phyloP scores from a whole-genome alignment of 2,797 vertebrate species.

The Oreochromis grahami region DNA sequence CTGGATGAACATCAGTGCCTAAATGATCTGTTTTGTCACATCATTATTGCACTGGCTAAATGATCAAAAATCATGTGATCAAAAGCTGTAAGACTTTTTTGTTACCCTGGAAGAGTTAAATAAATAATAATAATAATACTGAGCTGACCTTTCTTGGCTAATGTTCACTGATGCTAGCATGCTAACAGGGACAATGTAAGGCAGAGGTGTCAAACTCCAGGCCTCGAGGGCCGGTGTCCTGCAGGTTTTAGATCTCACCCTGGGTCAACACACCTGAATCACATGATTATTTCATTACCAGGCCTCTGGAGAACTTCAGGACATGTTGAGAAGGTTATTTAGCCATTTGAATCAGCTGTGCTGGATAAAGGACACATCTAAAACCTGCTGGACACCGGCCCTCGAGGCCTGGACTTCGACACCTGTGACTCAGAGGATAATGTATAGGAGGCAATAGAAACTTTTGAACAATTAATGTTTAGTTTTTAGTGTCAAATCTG shows the following conservation, averaged over 20 bases:
- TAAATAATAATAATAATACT: no score
- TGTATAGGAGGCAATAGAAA: not conserved
- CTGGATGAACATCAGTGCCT: not conserved
- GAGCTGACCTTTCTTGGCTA: not conserved
- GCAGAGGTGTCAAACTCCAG: not conserved
- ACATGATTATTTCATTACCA: not conserved
- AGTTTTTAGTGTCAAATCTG: not conserved
- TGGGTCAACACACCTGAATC: not conserved
- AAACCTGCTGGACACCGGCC: not conserved
- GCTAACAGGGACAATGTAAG: not conserved
- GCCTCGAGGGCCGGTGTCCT: not conserved
- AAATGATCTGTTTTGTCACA: not conserved
- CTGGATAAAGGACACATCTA: not conserved
- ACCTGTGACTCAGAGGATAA: no score
- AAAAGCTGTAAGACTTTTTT: not conserved
- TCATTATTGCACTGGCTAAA: not conserved
- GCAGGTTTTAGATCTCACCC: not conserved
- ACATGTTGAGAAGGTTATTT: no score
- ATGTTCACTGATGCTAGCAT: not conserved
- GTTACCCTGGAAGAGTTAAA: no score
- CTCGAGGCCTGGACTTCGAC: not conserved
- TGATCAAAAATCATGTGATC: not conserved
- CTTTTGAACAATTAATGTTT: not conserved
- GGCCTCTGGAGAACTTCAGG: not conserved
- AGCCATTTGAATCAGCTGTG: not conserved